Evolutionary conservation across 92 coral and sea anemone species (phyloP).

Genomic region (Umimayanthus kanabou): DNA sequence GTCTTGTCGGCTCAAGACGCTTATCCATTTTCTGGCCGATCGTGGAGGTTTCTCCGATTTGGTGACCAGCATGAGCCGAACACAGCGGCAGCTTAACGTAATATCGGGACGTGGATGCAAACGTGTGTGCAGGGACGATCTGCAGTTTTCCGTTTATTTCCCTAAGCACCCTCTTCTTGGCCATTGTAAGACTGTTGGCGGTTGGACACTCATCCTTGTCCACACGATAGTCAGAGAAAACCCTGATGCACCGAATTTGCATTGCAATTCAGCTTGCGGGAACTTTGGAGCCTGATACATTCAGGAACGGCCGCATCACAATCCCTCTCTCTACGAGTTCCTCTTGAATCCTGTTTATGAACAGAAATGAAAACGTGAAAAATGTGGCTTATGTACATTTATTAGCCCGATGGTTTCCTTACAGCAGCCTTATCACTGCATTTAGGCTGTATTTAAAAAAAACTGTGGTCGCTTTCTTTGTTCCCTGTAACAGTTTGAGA

Average conservation of each 20-base stretch:
- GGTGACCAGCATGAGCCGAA: conserved; percentile 46
- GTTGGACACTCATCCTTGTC: neutral
- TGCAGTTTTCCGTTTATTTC: conserved; percentile 22
- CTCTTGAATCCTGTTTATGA: conserved; percentile 36
- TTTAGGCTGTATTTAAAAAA: too few relatives aligned
- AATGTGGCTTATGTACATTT: too few relatives aligned
- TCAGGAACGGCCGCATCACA: neutral
- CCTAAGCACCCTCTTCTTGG: conserved; percentile 27
- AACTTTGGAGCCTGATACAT: conserved; percentile 7
- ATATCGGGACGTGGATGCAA: conserved; percentile 21
- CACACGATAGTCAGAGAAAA: conserved; percentile 25
- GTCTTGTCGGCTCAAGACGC: conserved; percentile 26
- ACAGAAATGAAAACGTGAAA: too few relatives aligned
- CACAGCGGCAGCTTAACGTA: conserved; percentile 51
- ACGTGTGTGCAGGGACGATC: conserved; percentile 13
- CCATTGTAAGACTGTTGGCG: conserved; percentile 8
- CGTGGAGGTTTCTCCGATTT: conserved; percentile 29
- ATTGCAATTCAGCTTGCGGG: conserved; percentile 23
- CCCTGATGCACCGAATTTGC: conserved; percentile 31
- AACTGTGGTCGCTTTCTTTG: too few relatives aligned
- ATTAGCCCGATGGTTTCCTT: too few relatives aligned
- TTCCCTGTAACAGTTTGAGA: too few relatives aligned
- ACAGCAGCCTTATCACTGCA: too few relatives aligned
- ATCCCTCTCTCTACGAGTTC: neutral
- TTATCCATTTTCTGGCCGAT: conserved; percentile 45